Evolutionary conservation across 2,113 vertebrate genomes (phyloP).

Genomic region (Cheilinus undulatus): DNA sequence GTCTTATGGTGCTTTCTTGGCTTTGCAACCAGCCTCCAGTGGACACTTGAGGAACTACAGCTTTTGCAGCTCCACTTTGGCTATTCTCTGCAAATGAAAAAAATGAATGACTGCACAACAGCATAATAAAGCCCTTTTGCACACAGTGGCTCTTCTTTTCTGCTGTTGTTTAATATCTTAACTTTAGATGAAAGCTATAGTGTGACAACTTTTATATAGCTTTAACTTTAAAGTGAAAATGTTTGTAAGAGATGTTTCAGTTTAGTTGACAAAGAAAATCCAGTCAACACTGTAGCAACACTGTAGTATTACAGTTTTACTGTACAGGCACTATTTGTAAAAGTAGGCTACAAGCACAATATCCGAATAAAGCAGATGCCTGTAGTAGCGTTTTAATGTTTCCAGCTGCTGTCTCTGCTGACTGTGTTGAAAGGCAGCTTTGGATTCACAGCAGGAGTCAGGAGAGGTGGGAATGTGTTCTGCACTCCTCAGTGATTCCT

Average conservation of each 20-base stretch:
- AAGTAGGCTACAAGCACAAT: conserved; percentile 52
- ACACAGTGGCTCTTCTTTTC: too few species aligned
- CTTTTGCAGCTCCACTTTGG: too few species aligned
- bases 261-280: conserved; percentile 7
- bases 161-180: too few species aligned
- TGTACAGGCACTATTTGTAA: conserved; percentile 24
- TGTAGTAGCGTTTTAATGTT: conserved; percentile 60
- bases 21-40: too few species aligned
- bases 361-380: conserved; percentile 59
- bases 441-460: conserved; percentile 61
- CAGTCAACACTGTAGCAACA: conserved; percentile 18
- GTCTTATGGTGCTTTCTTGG: too few species aligned
- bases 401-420: conserved; percentile 68
- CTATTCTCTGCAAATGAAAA: too few species aligned
- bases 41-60: too few species aligned
- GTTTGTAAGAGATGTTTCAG: background rate
- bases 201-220: too few species aligned
- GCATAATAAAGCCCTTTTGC: too few species aligned
- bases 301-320: conserved; percentile 18
- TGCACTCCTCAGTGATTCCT: conserved; percentile 44
- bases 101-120: too few species aligned
- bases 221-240: too few species aligned
- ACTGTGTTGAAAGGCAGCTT: conserved; percentile 60
- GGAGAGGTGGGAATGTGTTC: conserved; percentile 55
- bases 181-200: too few species aligned